These are phyloP conservation scores for Ypsolopha sequella DNA, from an alignment of 2,888 invertebrate genomes.

Conservation along the genomic window DNA sequence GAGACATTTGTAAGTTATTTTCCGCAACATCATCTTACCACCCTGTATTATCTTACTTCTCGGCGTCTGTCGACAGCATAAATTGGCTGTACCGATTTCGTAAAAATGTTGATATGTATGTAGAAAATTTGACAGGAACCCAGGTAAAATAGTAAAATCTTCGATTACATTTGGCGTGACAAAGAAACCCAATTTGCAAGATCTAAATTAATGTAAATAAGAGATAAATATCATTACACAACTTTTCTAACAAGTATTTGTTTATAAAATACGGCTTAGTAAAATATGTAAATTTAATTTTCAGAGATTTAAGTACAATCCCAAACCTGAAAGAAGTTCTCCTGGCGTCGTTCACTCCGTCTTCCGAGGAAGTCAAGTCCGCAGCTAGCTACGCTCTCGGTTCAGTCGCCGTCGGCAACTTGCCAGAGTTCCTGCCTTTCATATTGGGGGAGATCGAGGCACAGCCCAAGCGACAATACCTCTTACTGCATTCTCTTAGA, in stretches of 20 bases:
- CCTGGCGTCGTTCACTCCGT: constrained; percentile 88
- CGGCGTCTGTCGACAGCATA: neutral
- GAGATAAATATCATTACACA: too few relatives aligned
- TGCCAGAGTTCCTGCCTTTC: constrained; percentile 93
- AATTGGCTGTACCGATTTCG: too few relatives aligned
- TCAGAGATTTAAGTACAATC: constrained; percentile 83
- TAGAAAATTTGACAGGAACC: too few relatives aligned
- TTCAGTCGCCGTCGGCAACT: constrained; percentile 95
- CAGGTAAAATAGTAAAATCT: too few relatives aligned
- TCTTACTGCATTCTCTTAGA: constrained; percentile 96
- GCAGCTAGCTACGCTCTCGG: constrained; percentile 98
- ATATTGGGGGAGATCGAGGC: constrained; percentile 94
- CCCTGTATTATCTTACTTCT: neutral
- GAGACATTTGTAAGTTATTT: constrained; percentile 88
- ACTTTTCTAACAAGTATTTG: too few relatives aligned
- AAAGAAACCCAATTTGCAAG: too few relatives aligned
- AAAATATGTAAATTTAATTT: constrained; percentile 10
- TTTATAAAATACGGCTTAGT: too few relatives aligned
- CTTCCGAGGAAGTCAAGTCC: constrained; percentile 96
- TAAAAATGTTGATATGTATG: too few relatives aligned
- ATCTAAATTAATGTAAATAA: too few relatives aligned
- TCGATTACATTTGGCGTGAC: too few relatives aligned
- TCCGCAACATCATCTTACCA: too few relatives aligned
- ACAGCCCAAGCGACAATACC: constrained; percentile 95
- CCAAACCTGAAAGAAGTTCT: constrained; percentile 82